A percentile compares a stretch with the other conserved stretches of the same genome.
These are phyloP conservation scores for Hesperophylax magnus DNA, from an alignment of 1,140 invertebrate species.

Conservation along the genomic window DNA sequence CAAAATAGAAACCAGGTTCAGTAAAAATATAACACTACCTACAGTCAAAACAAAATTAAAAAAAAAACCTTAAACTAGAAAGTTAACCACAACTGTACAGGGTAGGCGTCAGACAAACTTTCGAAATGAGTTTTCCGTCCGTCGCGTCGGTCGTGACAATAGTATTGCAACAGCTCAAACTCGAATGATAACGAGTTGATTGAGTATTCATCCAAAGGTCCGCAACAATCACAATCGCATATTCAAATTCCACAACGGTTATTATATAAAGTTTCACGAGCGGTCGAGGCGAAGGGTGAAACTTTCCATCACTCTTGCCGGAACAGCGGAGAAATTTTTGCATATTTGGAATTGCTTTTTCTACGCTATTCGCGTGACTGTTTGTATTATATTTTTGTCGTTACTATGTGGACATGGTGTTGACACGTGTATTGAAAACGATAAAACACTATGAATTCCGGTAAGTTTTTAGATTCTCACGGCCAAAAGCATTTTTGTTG, in stretches of 20 bases:
- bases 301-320: neutral
- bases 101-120: neutral
- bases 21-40: too few species aligned
- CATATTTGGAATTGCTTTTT: conserved; percentile 31
- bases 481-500: too few species aligned
- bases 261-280: conserved; percentile 31
- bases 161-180: neutral
- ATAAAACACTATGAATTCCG: too few species aligned
- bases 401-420: too few species aligned
- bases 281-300: neutral
- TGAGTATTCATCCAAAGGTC: conserved; percentile 38
- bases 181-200: conserved; percentile 1
- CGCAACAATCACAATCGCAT: conserved; percentile 38
- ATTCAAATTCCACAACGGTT: conserved; percentile 28
- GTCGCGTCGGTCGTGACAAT: neutral
- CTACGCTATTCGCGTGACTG: neutral
- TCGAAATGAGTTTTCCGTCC: neutral
- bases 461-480: too few species aligned
- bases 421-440: too few species aligned
- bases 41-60: too few species aligned
- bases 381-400: neutral
- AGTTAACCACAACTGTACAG: too few species aligned
- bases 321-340: conserved; percentile 14
- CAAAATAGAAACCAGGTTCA: too few species aligned
- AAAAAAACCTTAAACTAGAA: too few species aligned